Percentiles rank a stretch among this genome's conserved stretches.
Conservation (phyloP, 2,888 invertebrate genomes). For the Eutolmus rufibarbis region DNA sequence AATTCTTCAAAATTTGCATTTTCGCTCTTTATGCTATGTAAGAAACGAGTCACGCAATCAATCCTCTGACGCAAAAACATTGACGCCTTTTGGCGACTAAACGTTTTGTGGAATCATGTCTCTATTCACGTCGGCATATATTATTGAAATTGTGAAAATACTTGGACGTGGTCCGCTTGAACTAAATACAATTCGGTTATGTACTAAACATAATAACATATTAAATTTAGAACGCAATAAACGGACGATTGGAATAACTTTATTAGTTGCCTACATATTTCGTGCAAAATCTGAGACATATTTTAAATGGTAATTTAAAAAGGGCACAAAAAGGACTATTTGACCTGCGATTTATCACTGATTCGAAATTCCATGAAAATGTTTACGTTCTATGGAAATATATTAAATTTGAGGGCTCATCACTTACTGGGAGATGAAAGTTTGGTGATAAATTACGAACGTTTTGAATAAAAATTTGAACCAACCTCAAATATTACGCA, state of each 20-base stretch:
- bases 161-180: not conserved
- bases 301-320: too few species aligned
- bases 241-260: not conserved
- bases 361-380: too few species aligned
- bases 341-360: too few species aligned
- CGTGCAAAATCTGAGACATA: too few species aligned
- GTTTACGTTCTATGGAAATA: too few species aligned
- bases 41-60: not conserved
- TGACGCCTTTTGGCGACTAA: not conserved
- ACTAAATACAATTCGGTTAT: not conserved
- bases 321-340: too few species aligned
- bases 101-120: not conserved
- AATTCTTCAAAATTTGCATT: not conserved
- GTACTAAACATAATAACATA: not conserved
- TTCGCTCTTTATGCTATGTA: not conserved
- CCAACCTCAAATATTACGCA: too few species aligned
- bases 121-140: not conserved
- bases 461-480: too few species aligned
- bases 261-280: not conserved
- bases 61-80: not conserved
- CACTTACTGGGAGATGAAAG: too few species aligned
- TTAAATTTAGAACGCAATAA: not conserved
- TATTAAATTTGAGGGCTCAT: too few species aligned
- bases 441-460: too few species aligned
- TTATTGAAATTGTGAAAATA: not conserved